These are phyloP conservation scores for Watsonalla binaria DNA, from an alignment of 2,888 invertebrate species.

Conservation along the genomic window DNA sequence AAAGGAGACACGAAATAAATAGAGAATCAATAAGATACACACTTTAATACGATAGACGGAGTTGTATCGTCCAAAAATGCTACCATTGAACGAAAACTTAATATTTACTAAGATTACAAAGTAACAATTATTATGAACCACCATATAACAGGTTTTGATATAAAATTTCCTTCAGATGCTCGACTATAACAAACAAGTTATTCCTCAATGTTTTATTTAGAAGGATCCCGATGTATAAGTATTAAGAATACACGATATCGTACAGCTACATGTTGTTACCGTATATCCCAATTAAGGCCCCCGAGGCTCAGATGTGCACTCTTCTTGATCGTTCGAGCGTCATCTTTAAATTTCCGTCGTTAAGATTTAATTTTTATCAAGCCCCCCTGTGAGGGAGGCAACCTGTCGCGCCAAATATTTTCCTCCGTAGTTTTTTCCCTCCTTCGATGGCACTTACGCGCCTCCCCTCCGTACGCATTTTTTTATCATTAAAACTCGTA, in stretches of 20 bases:
- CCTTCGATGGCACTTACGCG: constrained; percentile 76
- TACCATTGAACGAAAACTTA: neutral
- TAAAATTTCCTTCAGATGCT: too few relatives aligned
- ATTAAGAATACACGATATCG: constrained; percentile 33
- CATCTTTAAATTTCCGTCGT: constrained; percentile 79
- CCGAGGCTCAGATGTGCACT: constrained; percentile 76
- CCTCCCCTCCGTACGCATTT: constrained; percentile 77
- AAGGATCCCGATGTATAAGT: constrained; percentile 48
- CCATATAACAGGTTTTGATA: too few relatives aligned
- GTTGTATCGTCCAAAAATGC: neutral
- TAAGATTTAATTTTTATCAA: constrained; percentile 79
- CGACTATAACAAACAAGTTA: too few relatives aligned
- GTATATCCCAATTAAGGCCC: constrained; percentile 71
- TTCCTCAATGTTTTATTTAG: too few relatives aligned
- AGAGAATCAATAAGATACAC: neutral
- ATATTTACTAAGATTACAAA: too few relatives aligned
- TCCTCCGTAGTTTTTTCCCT: constrained; percentile 77
- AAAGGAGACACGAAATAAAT: neutral
- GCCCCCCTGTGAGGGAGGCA: constrained; percentile 47
- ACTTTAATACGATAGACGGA: neutral
- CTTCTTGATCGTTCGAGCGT: constrained; percentile 78
- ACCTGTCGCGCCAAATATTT: constrained; percentile 80
- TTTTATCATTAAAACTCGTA: constrained; percentile 78
- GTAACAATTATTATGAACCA: too few relatives aligned
- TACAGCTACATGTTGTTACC: constrained; percentile 40